Base-by-base conservation (phyloP, 2,888 invertebrate genomes). In the Melieria crassipennis region DNA sequence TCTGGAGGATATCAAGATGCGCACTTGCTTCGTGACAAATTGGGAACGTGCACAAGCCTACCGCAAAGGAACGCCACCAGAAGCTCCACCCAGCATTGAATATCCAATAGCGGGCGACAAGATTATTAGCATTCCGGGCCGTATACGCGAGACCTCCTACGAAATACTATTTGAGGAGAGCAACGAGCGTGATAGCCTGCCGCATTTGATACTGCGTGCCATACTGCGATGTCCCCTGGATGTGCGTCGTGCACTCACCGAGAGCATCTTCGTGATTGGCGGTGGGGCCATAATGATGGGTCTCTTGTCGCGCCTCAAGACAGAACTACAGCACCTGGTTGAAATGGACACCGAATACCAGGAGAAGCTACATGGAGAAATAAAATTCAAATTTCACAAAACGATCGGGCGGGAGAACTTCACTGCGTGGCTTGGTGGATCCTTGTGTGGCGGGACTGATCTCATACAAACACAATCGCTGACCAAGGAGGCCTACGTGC, bases 161-260 rank as follows among this genome's bases (percentile, higher is more conserved):
- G 98, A 98, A 89, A 88, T 93, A 61, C 87, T 98, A 81, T 98
- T 97, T 88, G 91, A 93, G 80, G 90, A 92, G 78, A 96, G 95
- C 87, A 92, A 91, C 85, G 95, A 96, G 79, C 91, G 92, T 78
- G 89, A 93, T 70, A 93, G 96, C 69, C 87, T 98, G 74, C 91
- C 95, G 0, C 94, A 95, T 76, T 91, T 96, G 87, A 91, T 98
- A 78, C 87, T 98, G 72, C 93, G 97, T 86, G 90, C 95, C 66
- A 91, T 97, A 72, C 81, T 92, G 60, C 90, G 90, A 90, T 93
- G 95, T 78, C 94, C 96, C 0, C 89, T 96, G 43, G 97, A 98
- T 88, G 90, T 92, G 73, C 90, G 97, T 11, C 89, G 90, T 69
- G 88, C 89, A 64, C 88, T 99, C 56, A 92, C 95, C 0, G 92